These are phyloP conservation scores for Notocelia uddmanniana DNA, from an alignment of 2,888 invertebrate species.

Conservation along the genomic window DNA sequence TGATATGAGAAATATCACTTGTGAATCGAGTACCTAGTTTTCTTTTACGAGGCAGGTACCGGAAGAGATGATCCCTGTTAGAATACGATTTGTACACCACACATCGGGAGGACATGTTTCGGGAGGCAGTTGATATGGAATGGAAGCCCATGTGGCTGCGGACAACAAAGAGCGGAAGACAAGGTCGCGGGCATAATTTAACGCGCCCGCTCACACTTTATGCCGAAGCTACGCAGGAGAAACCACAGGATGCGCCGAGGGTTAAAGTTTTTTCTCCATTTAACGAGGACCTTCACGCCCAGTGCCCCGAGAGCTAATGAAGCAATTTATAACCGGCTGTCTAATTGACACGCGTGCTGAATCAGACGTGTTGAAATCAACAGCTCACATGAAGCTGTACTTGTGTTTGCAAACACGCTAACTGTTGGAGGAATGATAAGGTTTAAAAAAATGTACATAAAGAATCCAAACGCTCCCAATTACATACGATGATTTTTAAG, in stretches of 20 bases:
- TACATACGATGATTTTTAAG: not conserved
- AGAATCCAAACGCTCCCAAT: not conserved
- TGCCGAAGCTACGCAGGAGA: conserved; percentile 3
- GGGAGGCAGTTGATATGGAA: too few species aligned
- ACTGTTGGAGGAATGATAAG: conserved; percentile 2
- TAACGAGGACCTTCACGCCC: conserved; percentile 40
- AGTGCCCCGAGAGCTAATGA: conserved; percentile 30
- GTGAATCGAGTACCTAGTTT: too few species aligned
- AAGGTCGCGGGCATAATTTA: not conserved
- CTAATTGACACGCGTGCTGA: conserved; percentile 23
- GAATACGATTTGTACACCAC: too few species aligned
- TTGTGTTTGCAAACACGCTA: conserved; percentile 15
- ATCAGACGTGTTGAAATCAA: conserved; percentile 13
- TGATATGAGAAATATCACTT: too few species aligned
- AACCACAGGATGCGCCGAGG: conserved; percentile 41
- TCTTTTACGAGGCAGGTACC: too few species aligned
- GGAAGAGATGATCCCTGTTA: too few species aligned
- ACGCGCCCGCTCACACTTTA: not conserved
- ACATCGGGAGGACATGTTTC: too few species aligned
- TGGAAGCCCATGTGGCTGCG: too few species aligned
- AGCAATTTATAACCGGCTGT: conserved; percentile 36
- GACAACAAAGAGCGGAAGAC: too few species aligned
- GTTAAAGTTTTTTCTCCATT: conserved; percentile 35
- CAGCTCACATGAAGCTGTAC: not conserved
- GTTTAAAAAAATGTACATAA: not conserved